Evolutionary conservation across 2,113 vertebrate genomes (phyloP), one percentile per base, ranked within the genome.

Genomic region (Trogon surrucura): DNA sequence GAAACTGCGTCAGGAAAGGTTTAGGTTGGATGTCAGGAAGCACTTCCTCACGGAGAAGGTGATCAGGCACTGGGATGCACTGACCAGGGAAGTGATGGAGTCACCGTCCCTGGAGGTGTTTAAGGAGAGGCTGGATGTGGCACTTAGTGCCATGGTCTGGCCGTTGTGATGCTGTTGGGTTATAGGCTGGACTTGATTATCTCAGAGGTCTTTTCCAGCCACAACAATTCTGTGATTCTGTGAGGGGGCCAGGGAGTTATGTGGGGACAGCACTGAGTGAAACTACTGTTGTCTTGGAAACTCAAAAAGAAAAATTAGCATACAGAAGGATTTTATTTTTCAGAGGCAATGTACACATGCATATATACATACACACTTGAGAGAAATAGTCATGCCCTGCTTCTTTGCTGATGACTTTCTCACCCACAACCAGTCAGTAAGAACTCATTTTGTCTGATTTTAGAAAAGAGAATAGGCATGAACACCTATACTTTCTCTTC

Each of bases 211-310:
- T 41, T 41, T 41, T 41, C 41, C 41, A 41, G 41, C 41, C 41
- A 12, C 41, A 41, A 41, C 41, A 41, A 41, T 41, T 41, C 41
- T 41, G 41, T 41, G 41, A 41, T 41, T 41, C 41, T 41, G 41
- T 41, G 41, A 41, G 36, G 75, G 56, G 75, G 57, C 69, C 48
- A 74, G 9, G 56, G 60, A 92, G 89, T 92, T 94, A 92, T 71
- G 54, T 86, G 80, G 90, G 93, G 82, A 95, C 73, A 93, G 51
- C 72, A 36, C 69, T 23, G 85, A 86, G 62, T 85, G 71, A 89
- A 95, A 81, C 48, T 65, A 78, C 89, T 84, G 95, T 97, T 94
- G 90, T 97, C 96, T 96, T 96, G 96, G 96, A 97, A 97, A 96
- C 96, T 84, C 80, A 67, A 51, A 57, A 32, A 72, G 45, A 91